Percentiles rank a stretch among this genome's conserved stretches.
phyloP scores from a whole-genome alignment of 2,888 invertebrate species.

The Thymelicus acteon region DNA sequence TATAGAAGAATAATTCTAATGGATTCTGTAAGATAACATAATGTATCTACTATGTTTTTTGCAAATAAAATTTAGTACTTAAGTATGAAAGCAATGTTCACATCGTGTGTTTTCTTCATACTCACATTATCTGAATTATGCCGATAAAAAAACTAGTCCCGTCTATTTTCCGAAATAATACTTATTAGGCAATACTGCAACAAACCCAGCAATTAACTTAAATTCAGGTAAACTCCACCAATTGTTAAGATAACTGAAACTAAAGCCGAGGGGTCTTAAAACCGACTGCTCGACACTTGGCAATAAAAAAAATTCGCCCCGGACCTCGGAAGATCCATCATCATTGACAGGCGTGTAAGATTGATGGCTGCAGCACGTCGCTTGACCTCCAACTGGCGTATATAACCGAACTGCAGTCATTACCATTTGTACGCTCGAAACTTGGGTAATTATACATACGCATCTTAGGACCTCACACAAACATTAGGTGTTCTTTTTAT shows the following conservation, averaged over 20 bases:
- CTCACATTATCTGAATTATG: too few species aligned
- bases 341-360: slow-evolving; percentile 59
- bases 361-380: slow-evolving; percentile 52
- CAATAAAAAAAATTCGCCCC: slow-evolving; percentile 25
- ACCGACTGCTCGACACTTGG: slow-evolving; percentile 47
- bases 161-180: too few species aligned
- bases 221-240: not conserved
- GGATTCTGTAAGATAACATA: too few species aligned
- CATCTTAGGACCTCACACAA: slow-evolving; percentile 26
- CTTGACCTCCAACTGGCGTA: slow-evolving; percentile 47
- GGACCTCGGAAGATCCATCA: slow-evolving; percentile 27
- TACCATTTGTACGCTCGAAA: slow-evolving; percentile 31
- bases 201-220: not conserved
- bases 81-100: too few species aligned
- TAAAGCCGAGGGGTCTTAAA: not conserved
- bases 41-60: too few species aligned
- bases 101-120: too few species aligned
- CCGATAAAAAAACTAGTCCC: too few species aligned
- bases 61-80: too few species aligned
- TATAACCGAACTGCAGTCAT: slow-evolving; percentile 32
- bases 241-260: not conserved
- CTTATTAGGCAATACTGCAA: too few species aligned
- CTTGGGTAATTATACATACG: slow-evolving; percentile 27
- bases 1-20: too few species aligned
- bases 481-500: not conserved